Conservation (phyloP, 2,113 vertebrate genomes). For the Tachysurus vachellii region DNA sequence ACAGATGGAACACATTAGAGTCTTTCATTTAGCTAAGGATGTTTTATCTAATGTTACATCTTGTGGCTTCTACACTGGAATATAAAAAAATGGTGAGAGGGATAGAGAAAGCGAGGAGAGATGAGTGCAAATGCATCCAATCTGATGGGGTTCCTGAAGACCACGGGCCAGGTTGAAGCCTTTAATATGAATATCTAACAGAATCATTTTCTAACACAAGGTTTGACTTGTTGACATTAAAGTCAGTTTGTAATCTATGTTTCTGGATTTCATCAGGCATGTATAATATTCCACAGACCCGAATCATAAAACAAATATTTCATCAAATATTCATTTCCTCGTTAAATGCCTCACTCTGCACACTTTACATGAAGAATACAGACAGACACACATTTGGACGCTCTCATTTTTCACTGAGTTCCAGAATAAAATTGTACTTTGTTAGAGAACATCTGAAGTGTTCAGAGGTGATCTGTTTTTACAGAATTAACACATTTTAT, state of each 20-base stretch:
- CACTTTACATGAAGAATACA: too few species aligned
- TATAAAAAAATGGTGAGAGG: background rate
- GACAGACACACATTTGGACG: too few species aligned
- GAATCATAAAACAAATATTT: too few species aligned
- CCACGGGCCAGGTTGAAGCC: background rate
- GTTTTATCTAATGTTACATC: background rate
- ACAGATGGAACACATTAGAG: background rate
- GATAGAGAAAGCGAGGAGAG: background rate
- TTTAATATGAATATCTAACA: background rate
- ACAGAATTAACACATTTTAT: slow-evolving; percentile 29
- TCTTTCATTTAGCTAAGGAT: background rate
- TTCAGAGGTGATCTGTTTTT: background rate
- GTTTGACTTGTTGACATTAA: background rate
- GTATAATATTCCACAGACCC: background rate
- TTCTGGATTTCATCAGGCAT: background rate
- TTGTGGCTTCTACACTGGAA: background rate
- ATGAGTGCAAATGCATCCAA: too few species aligned
- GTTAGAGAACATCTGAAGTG: background rate
- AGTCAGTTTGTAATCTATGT: too few species aligned
- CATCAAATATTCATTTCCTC: too few species aligned
- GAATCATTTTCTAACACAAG: background rate
- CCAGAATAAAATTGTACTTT: background rate
- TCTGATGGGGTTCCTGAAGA: background rate
- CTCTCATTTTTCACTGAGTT: background rate
- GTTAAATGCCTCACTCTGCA: too few species aligned